Evolutionary conservation across 2,797 vertebrate genomes (phyloP).

Genomic region (Cyclura pinguis): DNA sequence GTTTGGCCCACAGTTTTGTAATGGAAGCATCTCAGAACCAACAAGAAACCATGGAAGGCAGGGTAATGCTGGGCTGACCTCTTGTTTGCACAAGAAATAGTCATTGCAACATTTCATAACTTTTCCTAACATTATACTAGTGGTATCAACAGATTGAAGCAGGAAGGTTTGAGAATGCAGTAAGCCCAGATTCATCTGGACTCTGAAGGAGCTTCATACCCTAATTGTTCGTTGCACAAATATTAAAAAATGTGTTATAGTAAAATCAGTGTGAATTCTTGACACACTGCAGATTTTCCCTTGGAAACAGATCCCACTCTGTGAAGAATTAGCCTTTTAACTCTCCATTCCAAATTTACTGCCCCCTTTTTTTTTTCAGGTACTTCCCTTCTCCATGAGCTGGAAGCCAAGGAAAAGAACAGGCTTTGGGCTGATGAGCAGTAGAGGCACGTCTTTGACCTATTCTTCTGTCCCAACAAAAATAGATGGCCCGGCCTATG

Average conservation of each 20-base stretch:
- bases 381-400: neutral
- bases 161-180: neutral
- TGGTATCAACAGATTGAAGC: neutral
- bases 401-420: neutral
- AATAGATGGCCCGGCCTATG: neutral
- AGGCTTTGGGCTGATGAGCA: neutral
- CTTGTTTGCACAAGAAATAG: neutral
- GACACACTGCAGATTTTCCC: neutral
- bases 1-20: neutral
- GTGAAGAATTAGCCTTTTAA: neutral
- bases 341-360: neutral
- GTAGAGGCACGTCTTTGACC: neutral
- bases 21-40: neutral
- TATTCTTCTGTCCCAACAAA: neutral
- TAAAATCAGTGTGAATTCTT: no score
- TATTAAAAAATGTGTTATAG: neutral
- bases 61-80: neutral
- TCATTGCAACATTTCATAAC: no score
- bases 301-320: no score
- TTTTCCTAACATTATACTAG: neutral
- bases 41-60: neutral
- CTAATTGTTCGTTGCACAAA: neutral
- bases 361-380: neutral
- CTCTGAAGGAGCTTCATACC: no score
- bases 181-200: neutral